These are phyloP conservation scores for Chalcis sispes DNA, from an alignment of 2,888 invertebrate species.

Conservation along the genomic window DNA sequence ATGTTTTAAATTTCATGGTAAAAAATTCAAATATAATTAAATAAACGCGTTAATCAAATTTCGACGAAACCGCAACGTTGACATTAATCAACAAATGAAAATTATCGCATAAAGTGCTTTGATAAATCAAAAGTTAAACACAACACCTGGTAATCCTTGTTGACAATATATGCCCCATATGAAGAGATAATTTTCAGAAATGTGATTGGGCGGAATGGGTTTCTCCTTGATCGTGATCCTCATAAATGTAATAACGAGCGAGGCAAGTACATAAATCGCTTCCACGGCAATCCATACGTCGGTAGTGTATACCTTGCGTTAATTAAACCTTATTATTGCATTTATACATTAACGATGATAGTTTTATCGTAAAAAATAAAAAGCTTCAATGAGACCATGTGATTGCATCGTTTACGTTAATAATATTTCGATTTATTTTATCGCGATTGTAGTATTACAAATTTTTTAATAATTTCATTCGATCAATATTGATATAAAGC, in stretches of 20 bases:
- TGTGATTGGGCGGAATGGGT: slow-evolving; percentile 21
- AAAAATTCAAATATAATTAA: background rate
- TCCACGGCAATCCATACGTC: slow-evolving; percentile 25
- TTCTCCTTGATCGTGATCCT: background rate
- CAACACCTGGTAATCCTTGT: slow-evolving; percentile 56
- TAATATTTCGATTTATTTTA: too few relatives aligned
- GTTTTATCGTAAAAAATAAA: too few relatives aligned
- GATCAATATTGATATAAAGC: too few relatives aligned
- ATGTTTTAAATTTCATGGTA: too few relatives aligned
- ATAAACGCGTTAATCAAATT: background rate
- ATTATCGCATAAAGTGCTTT: background rate
- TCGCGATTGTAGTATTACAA: too few relatives aligned
- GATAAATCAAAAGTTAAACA: background rate
- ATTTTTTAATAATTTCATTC: too few relatives aligned
- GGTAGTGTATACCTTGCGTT: slow-evolving; percentile 21
- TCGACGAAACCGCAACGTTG: background rate
- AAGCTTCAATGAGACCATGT: too few relatives aligned
- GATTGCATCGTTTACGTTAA: too few relatives aligned
- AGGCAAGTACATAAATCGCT: background rate
- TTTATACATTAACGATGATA: too few relatives aligned
- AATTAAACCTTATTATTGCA: background rate
- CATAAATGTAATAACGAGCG: slow-evolving; percentile 7
- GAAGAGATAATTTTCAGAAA: slow-evolving; percentile 42
- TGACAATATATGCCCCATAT: slow-evolving; percentile 60
- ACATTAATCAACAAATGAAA: background rate